Percentiles rank a stretch among this genome's conserved stretches.
Conservation (phyloP, 1,140 invertebrate species). For the Goniozus legneri region DNA sequence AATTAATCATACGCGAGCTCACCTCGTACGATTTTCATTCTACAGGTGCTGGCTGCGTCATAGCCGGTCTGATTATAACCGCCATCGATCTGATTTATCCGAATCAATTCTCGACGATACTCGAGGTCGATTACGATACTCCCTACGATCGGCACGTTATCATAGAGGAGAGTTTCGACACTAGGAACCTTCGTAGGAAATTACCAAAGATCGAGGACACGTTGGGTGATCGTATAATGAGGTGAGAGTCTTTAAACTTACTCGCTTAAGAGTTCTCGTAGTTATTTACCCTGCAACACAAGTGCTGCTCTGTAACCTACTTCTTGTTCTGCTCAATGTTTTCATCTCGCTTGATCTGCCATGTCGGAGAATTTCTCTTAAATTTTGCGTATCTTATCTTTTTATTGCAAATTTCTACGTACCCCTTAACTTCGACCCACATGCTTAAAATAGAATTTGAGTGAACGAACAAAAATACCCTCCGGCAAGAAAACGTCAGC, state of each 20-base stretch:
- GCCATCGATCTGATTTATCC: conserved; percentile 82
- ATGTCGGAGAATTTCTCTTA: too few species aligned
- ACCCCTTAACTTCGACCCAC: too few species aligned
- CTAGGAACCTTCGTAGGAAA: conserved; percentile 62
- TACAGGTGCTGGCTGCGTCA: conserved; percentile 71
- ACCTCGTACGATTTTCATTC: conserved; percentile 9
- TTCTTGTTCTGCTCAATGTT: background rate
- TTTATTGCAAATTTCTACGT: too few species aligned
- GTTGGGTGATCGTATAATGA: conserved; percentile 43
- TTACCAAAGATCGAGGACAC: conserved; percentile 54
- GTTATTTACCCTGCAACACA: background rate
- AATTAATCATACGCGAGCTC: too few species aligned
- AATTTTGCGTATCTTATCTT: too few species aligned
- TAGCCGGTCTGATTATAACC: conserved; percentile 74
- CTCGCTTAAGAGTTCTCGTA: background rate
- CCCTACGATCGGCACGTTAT: conserved; percentile 90
- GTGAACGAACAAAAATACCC: too few species aligned
- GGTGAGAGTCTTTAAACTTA: conserved; percentile 22
- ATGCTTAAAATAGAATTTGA: too few species aligned
- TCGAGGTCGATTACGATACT: conserved; percentile 92
- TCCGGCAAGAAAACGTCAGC: too few species aligned
- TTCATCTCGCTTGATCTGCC: too few species aligned
- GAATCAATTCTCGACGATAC: conserved; percentile 85
- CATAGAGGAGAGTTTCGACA: conserved; percentile 82
- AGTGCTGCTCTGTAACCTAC: background rate